Base-by-base conservation (phyloP, 2,888 invertebrate species). In the Polydrusus tereticollis region DNA sequence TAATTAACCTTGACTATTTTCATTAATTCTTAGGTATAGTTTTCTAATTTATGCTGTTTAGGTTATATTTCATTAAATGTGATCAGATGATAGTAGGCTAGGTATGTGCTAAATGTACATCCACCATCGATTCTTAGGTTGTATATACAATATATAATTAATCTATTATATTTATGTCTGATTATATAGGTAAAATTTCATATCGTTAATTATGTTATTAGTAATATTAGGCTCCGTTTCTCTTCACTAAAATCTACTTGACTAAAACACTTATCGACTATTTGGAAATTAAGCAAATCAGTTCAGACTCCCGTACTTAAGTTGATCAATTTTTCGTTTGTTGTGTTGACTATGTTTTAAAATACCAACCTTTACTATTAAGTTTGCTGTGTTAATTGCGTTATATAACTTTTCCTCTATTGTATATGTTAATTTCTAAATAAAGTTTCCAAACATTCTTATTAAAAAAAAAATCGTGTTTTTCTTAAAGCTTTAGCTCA, bases 81-180 rank as follows among this genome's bases (percentile, higher is more conserved):
- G 66, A 66, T 66, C 58, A 58, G 66, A 58, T 58, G 45, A 33
- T 66, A 57, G 66, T 66, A 66, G 33, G 66, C 36, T 66, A 66
- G 66, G 65, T 65, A 57, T 65, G 65, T 55, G 41, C 57, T 57
- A 57, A 57, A 43, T 64, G 55, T 65, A 65, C 65, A 57, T 65
- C 65, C 57, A 65, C 43, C 36, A 52, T 55, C 55, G 55, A 55
- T 16, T 65, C 23, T 65, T 65, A 57, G 55, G 65, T 65, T 65
- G 65, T 65, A 65, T 65, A 65, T 63, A 63, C 43, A 63, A n/a
- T 60, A 41, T 45, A 18, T 63, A 23, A 10, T 63, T 57, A 57
- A 41, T 26, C 55, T 38, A n/a, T 63, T 65, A 41, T 16, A 65
- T 57, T 65, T 63, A 63, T 63, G 47, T 63, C 41, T 65, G 65